These are phyloP conservation scores for Enteromius anoplus DNA, from an alignment of 2,797 vertebrate species.

Conservation along the genomic window DNA sequence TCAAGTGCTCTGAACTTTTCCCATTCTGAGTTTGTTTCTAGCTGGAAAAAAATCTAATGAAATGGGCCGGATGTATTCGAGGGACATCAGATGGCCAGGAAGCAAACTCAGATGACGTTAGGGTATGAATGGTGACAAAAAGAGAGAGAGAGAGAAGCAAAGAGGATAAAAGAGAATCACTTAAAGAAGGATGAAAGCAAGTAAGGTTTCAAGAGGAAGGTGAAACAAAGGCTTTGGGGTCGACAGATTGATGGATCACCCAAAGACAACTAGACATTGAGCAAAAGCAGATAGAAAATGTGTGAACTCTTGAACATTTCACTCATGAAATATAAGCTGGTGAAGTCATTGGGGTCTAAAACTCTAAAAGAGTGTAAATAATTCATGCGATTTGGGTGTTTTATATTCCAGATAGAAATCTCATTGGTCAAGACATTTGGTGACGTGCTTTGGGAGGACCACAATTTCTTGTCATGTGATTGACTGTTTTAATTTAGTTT, in stretches of 20 bases:
- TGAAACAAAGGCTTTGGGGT: slow-evolving; percentile 31
- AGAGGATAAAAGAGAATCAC: slow-evolving; percentile 48
- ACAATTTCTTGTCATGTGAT: too few species aligned
- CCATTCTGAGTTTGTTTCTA: slow-evolving; percentile 13
- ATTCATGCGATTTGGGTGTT: background rate
- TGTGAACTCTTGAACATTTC: background rate
- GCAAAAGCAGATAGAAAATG: slow-evolving; percentile 38
- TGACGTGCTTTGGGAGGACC: too few species aligned
- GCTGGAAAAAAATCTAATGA: background rate
- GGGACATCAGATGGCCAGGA: background rate
- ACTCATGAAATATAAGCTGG: background rate
- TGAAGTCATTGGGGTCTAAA: background rate
- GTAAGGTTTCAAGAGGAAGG: slow-evolving; percentile 27
- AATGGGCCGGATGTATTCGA: slow-evolving; percentile 1
- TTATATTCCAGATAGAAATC: background rate
- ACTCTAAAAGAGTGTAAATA: background rate
- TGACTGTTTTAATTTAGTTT: too few species aligned
- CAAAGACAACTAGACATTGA: slow-evolving; percentile 31
- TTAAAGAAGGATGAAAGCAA: slow-evolving; percentile 47
- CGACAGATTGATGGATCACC: slow-evolving; percentile 56
- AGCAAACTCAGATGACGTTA: background rate
- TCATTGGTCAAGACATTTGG: background rate
- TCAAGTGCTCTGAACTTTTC: slow-evolving; percentile 29
- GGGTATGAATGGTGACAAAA: slow-evolving; percentile 37
- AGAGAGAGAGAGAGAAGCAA: slow-evolving; percentile 8